phyloP scores from a whole-genome alignment of 1,140 invertebrate genomes.

The Drosophila tani region DNA sequence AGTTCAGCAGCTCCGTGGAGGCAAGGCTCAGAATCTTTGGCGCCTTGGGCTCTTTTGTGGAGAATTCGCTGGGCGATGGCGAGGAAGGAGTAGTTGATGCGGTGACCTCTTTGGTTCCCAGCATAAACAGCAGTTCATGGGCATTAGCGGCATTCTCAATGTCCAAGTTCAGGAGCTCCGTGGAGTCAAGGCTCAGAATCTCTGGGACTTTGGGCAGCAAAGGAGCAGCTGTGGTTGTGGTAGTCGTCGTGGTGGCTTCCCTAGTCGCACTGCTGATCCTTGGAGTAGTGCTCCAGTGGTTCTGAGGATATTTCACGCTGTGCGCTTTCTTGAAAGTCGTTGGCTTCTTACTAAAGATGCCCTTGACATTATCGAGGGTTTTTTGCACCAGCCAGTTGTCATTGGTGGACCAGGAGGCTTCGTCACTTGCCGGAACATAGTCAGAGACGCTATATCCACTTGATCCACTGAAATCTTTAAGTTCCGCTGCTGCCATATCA shows the following conservation, averaged over 20 bases:
- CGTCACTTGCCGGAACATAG: constrained; percentile 2
- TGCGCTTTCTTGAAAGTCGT: constrained; percentile 33
- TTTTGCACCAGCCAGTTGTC: constrained; percentile 60
- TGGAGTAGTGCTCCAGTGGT: not conserved
- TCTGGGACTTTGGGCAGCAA: not conserved
- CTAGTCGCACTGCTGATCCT: not conserved
- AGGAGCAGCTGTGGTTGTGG: not conserved
- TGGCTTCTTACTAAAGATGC: constrained; percentile 32
- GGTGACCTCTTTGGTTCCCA: not conserved
- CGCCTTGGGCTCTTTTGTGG: not conserved
- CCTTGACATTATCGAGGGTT: constrained; percentile 44
- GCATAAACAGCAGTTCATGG: constrained; percentile 13
- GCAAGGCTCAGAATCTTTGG: constrained; percentile 9
- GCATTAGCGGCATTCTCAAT: not conserved
- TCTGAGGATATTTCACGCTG: constrained; percentile 15
- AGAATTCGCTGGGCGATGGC: not conserved
- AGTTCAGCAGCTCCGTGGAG: constrained; percentile 23
- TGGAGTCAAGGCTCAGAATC: not conserved
- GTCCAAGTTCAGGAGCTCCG: constrained; percentile 20
- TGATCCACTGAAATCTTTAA: not conserved
- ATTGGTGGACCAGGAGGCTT: constrained; percentile 34
- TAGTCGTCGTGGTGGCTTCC: not conserved
- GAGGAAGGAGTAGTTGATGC: constrained; percentile 4
- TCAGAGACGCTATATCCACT: not conserved
- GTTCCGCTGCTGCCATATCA: constrained; percentile 11